Evolutionary conservation across 2,113 vertebrate species (phyloP), one percentile per base, ranked within the genome.

Genomic region (Pithys albifrons): DNA sequence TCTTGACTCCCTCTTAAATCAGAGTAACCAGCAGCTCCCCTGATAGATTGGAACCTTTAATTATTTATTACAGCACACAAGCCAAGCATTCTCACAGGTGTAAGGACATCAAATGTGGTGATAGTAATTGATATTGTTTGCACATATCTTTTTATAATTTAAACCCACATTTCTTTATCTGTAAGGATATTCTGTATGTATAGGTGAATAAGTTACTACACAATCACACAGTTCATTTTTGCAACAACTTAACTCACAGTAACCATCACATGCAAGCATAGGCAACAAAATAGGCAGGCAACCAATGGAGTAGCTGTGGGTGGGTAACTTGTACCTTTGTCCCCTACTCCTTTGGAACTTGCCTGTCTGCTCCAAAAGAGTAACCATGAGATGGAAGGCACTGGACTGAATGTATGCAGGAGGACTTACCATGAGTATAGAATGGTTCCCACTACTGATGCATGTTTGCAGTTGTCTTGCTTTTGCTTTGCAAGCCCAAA

Each of bases 401-500:
- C 51, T 52, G 46, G 8, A 74, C 31, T 77, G 46, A 81, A 86
- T 31, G 23, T 2, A 35, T 11, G 25, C 61, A 87, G 37, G 58
- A 88, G 48, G 54, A 81, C 98, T 98, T 97, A 99, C 98, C 99
- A 99, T 31, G 98, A 99, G 93, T 99, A 99, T 10, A 99, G 97
- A 93, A 99, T 99, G n/a, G 99, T 98, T 95, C 99, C 98, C 43
- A 99, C 99, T 83, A 99, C 97, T 8, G 98, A 99, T 2, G 97
- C 98, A 55, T 99, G 97, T 94, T 98, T 99, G 97, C 98, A 98
- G 96, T 98, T 99, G 96, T 99, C 99, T 96, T 99, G 98, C 74
- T 99, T 99, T 97, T 99, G 98, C 92, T 99, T 99, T 43, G 99
- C 98, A 19, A 99, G 98, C 58, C 98, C 98, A 76, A 99, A 99